Evolutionary conservation across 1,140 invertebrate species (phyloP).

Genomic region (Drosophila paulistorum): DNA sequence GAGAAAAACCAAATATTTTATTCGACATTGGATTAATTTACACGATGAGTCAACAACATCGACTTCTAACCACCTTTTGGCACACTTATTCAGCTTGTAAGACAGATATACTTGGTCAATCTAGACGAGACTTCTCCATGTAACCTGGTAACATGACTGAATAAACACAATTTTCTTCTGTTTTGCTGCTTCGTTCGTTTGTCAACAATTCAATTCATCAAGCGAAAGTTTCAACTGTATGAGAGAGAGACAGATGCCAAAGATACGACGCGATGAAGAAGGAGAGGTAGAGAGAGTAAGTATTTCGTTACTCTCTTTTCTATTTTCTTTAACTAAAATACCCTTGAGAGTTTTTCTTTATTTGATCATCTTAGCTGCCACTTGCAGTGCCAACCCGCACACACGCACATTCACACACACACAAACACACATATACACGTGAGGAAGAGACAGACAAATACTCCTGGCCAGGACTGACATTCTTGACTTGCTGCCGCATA

Average conservation of each 20-base stretch:
- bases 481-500: slow-evolving; percentile 77
- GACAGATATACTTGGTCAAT: slow-evolving; percentile 7
- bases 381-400: slow-evolving; percentile 58
- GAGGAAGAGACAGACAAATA: slow-evolving; percentile 55
- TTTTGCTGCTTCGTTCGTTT: slow-evolving; percentile 66
- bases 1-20: slow-evolving; percentile 7
- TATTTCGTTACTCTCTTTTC: slow-evolving; percentile 72
- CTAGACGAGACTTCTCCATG: slow-evolving; percentile 23
- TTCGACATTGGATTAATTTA: slow-evolving; percentile 18
- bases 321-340: slow-evolving; percentile 78
- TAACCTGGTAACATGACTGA: slow-evolving; percentile 74
- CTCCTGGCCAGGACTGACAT: slow-evolving; percentile 61
- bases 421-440: background rate
- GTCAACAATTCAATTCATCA: slow-evolving; percentile 81
- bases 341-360: slow-evolving; percentile 76
- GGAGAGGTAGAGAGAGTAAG: slow-evolving; percentile 12
- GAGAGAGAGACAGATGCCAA: slow-evolving; percentile 22
- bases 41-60: slow-evolving; percentile 10
- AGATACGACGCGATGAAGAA: background rate
- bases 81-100: slow-evolving; percentile 6
- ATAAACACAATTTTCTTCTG: slow-evolving; percentile 77
- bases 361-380: slow-evolving; percentile 81
- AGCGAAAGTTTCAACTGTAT: slow-evolving; percentile 65
- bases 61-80: slow-evolving; percentile 8
- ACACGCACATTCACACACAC: slow-evolving; percentile 14